These are phyloP conservation scores for Hofmannophila pseudospretella DNA, from an alignment of 2,888 invertebrate species.

Conservation along the genomic window DNA sequence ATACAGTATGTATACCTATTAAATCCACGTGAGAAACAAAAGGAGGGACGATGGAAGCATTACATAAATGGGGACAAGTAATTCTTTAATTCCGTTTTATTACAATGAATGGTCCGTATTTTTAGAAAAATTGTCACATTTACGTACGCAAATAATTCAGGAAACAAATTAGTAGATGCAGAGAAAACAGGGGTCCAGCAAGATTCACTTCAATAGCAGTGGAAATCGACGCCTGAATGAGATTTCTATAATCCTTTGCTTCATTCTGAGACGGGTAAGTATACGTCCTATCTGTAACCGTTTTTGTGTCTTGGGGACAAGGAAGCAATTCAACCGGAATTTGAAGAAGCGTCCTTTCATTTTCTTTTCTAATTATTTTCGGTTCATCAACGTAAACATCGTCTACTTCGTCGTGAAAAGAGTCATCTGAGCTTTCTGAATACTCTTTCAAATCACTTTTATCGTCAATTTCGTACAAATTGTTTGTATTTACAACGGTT, in stretches of 20 bases:
- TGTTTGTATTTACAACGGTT: constrained; percentile 53
- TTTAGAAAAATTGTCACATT: constrained; percentile 15
- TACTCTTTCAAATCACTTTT: constrained; percentile 56
- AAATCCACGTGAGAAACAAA: neutral
- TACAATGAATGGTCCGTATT: constrained; percentile 26
- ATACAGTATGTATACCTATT: too few relatives aligned
- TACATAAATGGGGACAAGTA: constrained; percentile 2
- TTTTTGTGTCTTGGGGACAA: constrained; percentile 79
- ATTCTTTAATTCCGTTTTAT: neutral
- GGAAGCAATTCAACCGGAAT: constrained; percentile 78
- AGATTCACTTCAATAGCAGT: constrained; percentile 23
- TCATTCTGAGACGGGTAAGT: constrained; percentile 78
- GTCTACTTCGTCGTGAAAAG: constrained; percentile 61
- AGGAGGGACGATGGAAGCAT: constrained; percentile 3
- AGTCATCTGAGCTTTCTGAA: constrained; percentile 51
- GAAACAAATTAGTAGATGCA: constrained; percentile 26
- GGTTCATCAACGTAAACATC: constrained; percentile 59
- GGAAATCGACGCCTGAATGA: constrained; percentile 48
- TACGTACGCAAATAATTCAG: neutral
- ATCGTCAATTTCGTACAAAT: constrained; percentile 52
- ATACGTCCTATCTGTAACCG: constrained; percentile 77
- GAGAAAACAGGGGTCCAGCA: constrained; percentile 26
- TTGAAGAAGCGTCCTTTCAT: constrained; percentile 70
- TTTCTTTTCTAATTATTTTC: constrained; percentile 50
- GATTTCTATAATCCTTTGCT: constrained; percentile 70